phyloP scores from a whole-genome alignment of 2,888 invertebrate genomes.

The Onchidella celtica region DNA sequence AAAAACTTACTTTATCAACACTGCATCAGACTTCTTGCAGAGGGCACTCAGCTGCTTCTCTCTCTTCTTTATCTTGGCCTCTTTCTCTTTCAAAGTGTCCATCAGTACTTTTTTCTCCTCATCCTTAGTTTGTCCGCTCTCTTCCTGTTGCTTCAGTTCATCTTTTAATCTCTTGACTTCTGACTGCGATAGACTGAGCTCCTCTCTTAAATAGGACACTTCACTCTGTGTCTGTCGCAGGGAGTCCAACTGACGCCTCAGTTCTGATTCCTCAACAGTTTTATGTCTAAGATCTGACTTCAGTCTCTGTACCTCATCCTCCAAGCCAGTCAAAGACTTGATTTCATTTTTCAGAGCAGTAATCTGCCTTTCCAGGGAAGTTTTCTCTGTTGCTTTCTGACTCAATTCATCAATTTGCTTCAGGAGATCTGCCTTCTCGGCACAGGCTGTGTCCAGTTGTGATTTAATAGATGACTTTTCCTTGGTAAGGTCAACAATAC shows the following conservation, averaged over 20 bases:
- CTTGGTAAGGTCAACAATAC: constrained; percentile 12
- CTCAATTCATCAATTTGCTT: background rate
- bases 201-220: constrained; percentile 8
- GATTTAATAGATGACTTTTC: constrained; percentile 4
- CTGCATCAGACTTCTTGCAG: constrained; percentile 37
- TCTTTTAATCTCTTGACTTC: no score
- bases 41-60: constrained; percentile 33
- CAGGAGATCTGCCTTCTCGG: background rate
- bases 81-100: constrained; percentile 23
- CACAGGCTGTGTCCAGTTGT: background rate
- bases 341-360: background rate
- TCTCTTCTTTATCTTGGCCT: constrained; percentile 43
- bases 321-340: background rate
- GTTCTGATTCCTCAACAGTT: constrained; percentile 15
- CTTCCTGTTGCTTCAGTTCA: no score
- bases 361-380: constrained; percentile 14
- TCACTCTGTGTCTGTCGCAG: background rate
- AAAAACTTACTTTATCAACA: constrained; percentile 40
- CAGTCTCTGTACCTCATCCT: constrained; percentile 14
- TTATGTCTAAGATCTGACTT: constrained; percentile 8
- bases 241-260: background rate
- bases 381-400: background rate
- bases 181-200: background rate
- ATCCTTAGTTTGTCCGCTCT: background rate
- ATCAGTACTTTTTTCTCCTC: background rate